Conservation (phyloP, 2,797 vertebrate genomes). For the Phoeniculus purpureus region DNA sequence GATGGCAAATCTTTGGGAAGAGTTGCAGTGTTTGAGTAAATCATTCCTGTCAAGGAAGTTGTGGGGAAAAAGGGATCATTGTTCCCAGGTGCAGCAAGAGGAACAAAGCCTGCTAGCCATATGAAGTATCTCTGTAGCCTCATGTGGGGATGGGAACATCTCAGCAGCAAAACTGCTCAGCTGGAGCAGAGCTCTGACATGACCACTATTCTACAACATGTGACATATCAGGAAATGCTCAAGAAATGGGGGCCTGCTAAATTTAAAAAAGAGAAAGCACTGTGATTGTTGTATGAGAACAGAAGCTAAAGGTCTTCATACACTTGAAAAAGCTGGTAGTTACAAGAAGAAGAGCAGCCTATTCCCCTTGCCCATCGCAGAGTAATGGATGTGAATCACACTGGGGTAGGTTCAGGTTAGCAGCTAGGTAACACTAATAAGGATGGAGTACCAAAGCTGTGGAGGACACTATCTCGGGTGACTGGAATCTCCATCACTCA, state of each 20-base stretch:
- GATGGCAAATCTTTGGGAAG: neutral
- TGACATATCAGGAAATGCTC: neutral
- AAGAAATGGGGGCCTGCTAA: neutral
- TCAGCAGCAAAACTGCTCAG: neutral
- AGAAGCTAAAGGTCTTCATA: neutral
- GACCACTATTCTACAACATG: neutral
- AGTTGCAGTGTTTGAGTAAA: neutral
- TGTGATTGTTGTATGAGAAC: neutral
- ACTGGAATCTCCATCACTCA: neutral
- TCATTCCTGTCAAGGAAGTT: neutral
- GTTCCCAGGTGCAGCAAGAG: neutral
- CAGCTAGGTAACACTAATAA: neutral
- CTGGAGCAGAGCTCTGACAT: neutral
- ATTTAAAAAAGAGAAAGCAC: neutral
- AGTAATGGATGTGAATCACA: neutral
- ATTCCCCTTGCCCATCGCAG: neutral
- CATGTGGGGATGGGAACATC: neutral
- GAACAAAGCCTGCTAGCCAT: neutral
- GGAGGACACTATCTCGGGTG: neutral
- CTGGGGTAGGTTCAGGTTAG: neutral
- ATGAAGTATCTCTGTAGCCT: neutral
- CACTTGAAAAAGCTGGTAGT: neutral
- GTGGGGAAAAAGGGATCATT: neutral
- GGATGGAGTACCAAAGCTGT: neutral
- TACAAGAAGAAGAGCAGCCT: neutral